Base-by-base conservation (phyloP, 35 echinoderm and acorn worm species). In the Chiridota heheva region DNA sequence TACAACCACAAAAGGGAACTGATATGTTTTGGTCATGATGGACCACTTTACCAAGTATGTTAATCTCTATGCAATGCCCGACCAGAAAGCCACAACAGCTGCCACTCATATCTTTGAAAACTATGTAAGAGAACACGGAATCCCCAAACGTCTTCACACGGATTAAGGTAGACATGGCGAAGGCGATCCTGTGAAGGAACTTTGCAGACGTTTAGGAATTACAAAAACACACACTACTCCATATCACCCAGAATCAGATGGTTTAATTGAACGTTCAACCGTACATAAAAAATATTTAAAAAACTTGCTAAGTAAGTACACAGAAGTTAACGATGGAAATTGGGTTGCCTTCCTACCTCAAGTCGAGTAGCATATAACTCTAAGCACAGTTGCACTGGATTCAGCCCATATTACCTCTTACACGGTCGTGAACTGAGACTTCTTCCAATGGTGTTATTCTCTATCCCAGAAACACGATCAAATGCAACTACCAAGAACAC, bases 171-270 rank as follows among this genome's bases (percentile, higher is more conserved):
- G 34, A 4, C 38, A 73, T 3, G 42, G 42, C 32, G 69, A 73
- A 40, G 32, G 40, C 25, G 39, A 32, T 73, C 7, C 48, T 2
- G 20, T 73, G 5, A 32, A 44, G 39, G 36, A 73, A 42, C 7
- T n/a, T n/a, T 73, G 69, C 30, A 28, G 7, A 40, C 18, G 20
- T 30, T 44, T 73, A 2, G 69, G 40, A 3, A 73, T 73, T 44
- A 32, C 7, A 1, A 73, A 73, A 45, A 73, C 69, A 43, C 42
- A 40, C 18, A 73, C 69, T 5, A 73, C 69, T 25, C 69, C 69
- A 7, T 40, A 38, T 7, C 69, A 73, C 39, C 69, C 69, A n/a
- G 40, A 73, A 22, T 73, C 69, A 8, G 69, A 73, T 73, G 69
- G 69, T 2, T 44, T 73, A 44, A 5, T 73, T 24, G 69, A 73